Conservation (phyloP, 2,113 vertebrate species). For the Heterochromis multidens region DNA sequence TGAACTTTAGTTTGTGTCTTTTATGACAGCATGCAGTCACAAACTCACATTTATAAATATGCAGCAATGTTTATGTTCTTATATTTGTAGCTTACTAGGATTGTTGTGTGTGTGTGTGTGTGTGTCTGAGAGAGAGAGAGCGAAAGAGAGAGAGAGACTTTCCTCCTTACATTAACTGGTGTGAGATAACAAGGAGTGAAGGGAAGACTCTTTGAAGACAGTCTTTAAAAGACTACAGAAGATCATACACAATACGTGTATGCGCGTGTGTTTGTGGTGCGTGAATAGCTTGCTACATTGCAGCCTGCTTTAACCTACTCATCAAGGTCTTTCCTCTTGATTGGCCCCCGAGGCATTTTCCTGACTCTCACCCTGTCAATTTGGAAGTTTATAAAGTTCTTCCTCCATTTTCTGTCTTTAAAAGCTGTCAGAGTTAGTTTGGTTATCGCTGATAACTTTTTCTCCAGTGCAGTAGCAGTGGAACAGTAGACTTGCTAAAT, state of each 20-base stretch:
- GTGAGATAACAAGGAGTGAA: slow-evolving; percentile 57
- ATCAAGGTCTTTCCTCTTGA: slow-evolving; percentile 58
- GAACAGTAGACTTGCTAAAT: not conserved
- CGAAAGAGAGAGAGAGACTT: not conserved
- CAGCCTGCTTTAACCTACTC: slow-evolving; percentile 46
- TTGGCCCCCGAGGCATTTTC: slow-evolving; percentile 53
- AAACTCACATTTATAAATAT: not conserved
- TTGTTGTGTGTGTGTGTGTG: not conserved
- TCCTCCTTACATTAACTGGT: slow-evolving; percentile 28
- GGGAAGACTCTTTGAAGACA: slow-evolving; percentile 55
- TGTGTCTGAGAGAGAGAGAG: not conserved
- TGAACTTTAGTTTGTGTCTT: not conserved
- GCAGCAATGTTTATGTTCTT: not conserved
- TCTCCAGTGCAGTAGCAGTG: not conserved
- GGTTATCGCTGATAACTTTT: slow-evolving; percentile 14
- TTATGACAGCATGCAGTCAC: not conserved
- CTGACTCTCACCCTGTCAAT: slow-evolving; percentile 43
- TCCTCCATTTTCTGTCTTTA: slow-evolving; percentile 43
- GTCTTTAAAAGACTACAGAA: slow-evolving; percentile 46
- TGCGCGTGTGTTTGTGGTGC: slow-evolving; percentile 3
- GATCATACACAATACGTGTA: slow-evolving; percentile 24
- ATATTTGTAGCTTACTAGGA: not conserved
- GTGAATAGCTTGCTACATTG: not conserved
- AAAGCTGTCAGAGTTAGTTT: slow-evolving; percentile 38
- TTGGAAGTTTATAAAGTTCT: slow-evolving; percentile 50